Base-by-base conservation (phyloP, 2,888 invertebrate species). In the Camptogramma bilineatum region DNA sequence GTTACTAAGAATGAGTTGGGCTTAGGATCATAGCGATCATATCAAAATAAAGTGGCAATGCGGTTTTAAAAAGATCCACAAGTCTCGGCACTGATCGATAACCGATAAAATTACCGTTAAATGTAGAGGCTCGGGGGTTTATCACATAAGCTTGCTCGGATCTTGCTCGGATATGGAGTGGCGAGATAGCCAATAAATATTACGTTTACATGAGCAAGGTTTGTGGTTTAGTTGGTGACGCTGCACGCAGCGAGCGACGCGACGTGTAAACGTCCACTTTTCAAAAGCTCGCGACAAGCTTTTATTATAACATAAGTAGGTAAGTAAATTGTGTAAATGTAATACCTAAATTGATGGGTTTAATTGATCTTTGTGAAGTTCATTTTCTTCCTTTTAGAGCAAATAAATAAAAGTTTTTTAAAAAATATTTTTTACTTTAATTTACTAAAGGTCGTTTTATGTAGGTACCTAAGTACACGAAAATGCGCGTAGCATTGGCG, bases 41-140 rank as follows among this genome's bases (percentile, higher is more conserved):
- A 48, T 39, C 47, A 44, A 53, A 60, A 53, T 53, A 24, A 48
- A 53, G 17, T 39, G n/a, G 19, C 47, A 34, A 42, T 60, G 24
- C 39, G 16, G 21, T 13, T 53, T 52, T 17, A 48, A 60, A 53
- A 2, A 44, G 28, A 8, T 24, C 10, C 51, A 17, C 13, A 34
- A 58, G 21, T 52, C 48, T 39, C 18, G 19, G 47, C 8, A 8
- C 52, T 47, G 46, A 53, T 53, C 48, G 21, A 60, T 53, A 53
- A 28, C 39, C 47, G 21, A 59, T 64, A 47, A 64, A 59, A 46
- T 54, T 46, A 46, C 24, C 18, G 48, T 31, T 55, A 52, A 16
- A 31, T 52, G 16, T 53, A 13, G 46, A 17, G 46, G 52, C 10
- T 24, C 48, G 24, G 16, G n/a, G 39, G 50, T 61, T 61, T 44